phyloP scores from a whole-genome alignment of 2,797 vertebrate species.

The Enteromius trimaculatus region DNA sequence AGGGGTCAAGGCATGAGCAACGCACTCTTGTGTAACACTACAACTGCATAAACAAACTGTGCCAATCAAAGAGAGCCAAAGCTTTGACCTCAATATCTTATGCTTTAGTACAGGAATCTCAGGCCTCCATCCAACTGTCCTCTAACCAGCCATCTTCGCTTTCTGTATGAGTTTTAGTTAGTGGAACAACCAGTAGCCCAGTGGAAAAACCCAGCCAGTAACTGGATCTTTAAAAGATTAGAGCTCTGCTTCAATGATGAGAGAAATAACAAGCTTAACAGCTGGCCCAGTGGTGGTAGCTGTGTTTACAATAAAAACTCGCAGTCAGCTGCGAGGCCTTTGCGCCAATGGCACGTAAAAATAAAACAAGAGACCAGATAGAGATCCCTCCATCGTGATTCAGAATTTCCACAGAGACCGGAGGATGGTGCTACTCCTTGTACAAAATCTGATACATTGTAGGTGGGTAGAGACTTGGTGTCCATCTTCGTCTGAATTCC shows the following conservation, averaged over 20 bases:
- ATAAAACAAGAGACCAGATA: conserved; percentile 43
- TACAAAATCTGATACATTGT: conserved; percentile 31
- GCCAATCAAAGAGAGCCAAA: conserved; percentile 20
- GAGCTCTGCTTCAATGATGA: conserved; percentile 66
- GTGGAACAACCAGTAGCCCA: conserved; percentile 58
- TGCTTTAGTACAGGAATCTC: conserved; percentile 32
- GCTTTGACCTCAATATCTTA: conserved; percentile 37
- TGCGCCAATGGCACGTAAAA: conserved; percentile 41
- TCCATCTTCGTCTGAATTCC: conserved; percentile 46
- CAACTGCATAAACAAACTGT: conserved; percentile 30
- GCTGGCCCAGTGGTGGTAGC: conserved; percentile 61
- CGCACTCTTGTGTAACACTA: conserved; percentile 27
- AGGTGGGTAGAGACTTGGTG: conserved; percentile 34
- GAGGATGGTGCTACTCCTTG: conserved; percentile 43
- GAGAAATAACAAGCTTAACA: conserved; percentile 71
- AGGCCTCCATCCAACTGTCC: conserved; percentile 19
- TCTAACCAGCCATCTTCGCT: not conserved
- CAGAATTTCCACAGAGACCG: conserved; percentile 73
- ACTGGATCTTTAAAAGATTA: conserved; percentile 70
- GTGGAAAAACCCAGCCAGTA: conserved; percentile 60
- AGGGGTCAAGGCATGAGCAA: conserved; percentile 39
- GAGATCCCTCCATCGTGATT: conserved; percentile 66
- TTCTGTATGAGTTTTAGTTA: conserved; percentile 30
- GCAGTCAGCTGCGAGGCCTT: conserved; percentile 66
- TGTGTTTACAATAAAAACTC: conserved; percentile 65